Evolutionary conservation across 2,113 vertebrate genomes (phyloP), one percentile per base, ranked within the genome.

Genomic region (Osmerus eperlanus): DNA sequence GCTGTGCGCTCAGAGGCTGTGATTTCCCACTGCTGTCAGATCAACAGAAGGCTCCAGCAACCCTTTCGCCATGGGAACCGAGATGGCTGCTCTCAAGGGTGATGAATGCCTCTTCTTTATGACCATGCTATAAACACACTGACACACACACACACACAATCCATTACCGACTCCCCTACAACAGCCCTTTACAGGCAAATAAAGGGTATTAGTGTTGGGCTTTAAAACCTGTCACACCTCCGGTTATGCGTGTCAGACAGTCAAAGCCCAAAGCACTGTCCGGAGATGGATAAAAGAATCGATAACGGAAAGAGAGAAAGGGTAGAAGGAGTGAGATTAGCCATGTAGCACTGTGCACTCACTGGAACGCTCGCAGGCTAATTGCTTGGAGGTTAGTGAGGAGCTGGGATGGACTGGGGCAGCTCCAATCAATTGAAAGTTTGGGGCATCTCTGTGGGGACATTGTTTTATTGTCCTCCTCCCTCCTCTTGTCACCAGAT

Each of bases 381-480:
- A 90, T 89, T 89, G 88, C 82, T 88, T 64, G 21, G 86, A 87
- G 85, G 88, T 84, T 80, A 75, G 78, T 29, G 78, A 83, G 83
- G 77, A 69, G 32, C 81, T 71, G 73, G 71, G 75, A 85, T 62
- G 77, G 76, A 68, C 75, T 69, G 64, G 62, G 81, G 84, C 76
- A 79, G 75, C 70, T 68, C 67, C 32, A 68, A 87, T 86, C 76
- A 73, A 90, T 89, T 63, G 67, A 68, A 72, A 74, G 71, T 81
- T 76, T 65, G 65, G 61, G 65, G 80, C 73, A 71, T 81, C 12
- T 68, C n/a, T 69, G 21, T 60, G 25, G n/a, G 41, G 53, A 36
- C 41, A 7, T 47, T 15, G n/a, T 16, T 19, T 47, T 23, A 63
- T 56, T 16, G 58, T 13, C 69, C 58, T 36, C 59, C 13, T 47